Conservation (phyloP, 2,797 vertebrate species). For the Todus mexicanus region DNA sequence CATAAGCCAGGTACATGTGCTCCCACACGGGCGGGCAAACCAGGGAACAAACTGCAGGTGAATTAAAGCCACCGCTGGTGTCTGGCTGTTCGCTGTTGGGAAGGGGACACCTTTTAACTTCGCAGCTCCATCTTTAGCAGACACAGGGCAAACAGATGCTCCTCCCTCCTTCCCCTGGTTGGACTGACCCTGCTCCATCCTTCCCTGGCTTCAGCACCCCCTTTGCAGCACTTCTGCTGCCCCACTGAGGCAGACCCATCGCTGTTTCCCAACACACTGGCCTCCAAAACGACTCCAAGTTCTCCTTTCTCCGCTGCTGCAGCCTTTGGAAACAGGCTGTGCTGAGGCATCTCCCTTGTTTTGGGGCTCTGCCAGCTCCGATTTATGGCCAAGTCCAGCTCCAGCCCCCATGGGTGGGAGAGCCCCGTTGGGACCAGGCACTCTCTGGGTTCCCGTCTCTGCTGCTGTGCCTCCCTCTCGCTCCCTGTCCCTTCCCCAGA, state of each 20-base stretch:
- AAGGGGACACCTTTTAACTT: not conserved
- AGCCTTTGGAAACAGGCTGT: not conserved
- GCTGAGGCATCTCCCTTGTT: not conserved
- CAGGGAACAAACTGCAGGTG: not conserved
- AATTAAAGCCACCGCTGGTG: not conserved
- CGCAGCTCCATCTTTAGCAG: not conserved
- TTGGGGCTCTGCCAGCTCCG: not conserved
- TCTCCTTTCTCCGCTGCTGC: not conserved
- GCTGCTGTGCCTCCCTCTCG: not conserved
- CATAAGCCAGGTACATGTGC: not conserved
- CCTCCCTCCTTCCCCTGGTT: not conserved
- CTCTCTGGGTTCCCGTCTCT: fast-evolving
- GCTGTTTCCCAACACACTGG: not conserved
- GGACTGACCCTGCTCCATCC: not conserved
- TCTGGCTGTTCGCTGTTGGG: not conserved
- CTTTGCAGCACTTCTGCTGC: not conserved
- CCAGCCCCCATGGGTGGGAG: not conserved
- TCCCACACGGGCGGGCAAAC: not conserved
- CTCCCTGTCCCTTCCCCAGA: not conserved
- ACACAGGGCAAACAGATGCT: not conserved
- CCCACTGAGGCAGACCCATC: not conserved
- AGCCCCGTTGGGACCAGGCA: fast-evolving
- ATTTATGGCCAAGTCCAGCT: not conserved
- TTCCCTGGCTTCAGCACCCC: not conserved
- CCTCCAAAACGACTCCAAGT: not conserved